phyloP scores from a whole-genome alignment of 2,113 vertebrate genomes.

The Manacus vitellinus region DNA sequence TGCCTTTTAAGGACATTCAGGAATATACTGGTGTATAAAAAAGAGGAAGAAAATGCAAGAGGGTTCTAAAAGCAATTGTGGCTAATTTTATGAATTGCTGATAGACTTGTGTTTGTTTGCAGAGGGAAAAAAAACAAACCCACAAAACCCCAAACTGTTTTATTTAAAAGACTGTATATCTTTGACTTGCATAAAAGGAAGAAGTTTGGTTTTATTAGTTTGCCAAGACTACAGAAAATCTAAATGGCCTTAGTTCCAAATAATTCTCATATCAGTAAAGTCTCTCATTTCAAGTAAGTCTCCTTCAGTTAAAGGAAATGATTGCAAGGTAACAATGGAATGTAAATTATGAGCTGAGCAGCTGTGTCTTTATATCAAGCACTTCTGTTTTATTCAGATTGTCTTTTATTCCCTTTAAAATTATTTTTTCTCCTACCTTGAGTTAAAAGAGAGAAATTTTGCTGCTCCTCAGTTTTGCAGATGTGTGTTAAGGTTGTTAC shows the following conservation, averaged over 20 bases:
- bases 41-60: background rate
- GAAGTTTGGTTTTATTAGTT: background rate
- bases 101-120: background rate
- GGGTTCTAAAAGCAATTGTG: background rate
- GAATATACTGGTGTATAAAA: background rate
- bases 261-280: background rate
- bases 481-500: background rate
- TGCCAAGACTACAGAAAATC: background rate
- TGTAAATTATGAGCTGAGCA: background rate
- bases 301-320: background rate
- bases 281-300: background rate
- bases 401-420: background rate
- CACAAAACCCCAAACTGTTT: background rate
- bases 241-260: background rate
- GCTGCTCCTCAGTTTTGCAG: background rate
- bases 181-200: background rate
- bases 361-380: background rate
- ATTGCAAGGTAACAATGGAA: background rate
- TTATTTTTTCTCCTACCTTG: background rate
- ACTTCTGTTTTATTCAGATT: background rate
- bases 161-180: background rate
- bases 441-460: background rate
- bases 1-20: slow-evolving; percentile 53
- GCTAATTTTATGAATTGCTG: background rate
- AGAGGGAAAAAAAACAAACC: background rate